Conservation (phyloP, 2,113 vertebrate species). For the Perca fluviatilis region DNA sequence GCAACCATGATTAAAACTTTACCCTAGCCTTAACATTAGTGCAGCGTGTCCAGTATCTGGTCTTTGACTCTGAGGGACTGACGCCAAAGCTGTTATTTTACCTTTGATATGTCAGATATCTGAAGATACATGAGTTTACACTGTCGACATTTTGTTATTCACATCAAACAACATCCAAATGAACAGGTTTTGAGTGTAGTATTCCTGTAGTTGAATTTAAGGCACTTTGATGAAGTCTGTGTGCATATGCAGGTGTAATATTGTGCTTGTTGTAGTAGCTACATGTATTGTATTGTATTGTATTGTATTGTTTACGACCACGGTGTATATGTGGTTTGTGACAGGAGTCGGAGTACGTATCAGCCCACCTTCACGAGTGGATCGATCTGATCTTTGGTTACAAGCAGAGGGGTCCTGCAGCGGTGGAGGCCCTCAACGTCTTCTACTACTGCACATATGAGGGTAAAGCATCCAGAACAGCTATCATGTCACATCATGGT, state of each 20-base stretch:
- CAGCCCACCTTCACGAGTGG: slow-evolving; percentile 97
- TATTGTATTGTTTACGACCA: not conserved
- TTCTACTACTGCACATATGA: slow-evolving; percentile 97
- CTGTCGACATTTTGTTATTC: no score
- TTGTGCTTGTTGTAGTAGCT: not conserved
- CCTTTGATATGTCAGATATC: not conserved
- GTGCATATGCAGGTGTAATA: not conserved
- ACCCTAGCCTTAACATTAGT: not conserved
- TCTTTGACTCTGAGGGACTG: not conserved
- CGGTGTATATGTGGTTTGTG: not conserved
- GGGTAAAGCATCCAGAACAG: slow-evolving; percentile 53
- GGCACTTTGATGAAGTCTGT: not conserved
- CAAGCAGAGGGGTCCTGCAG: slow-evolving; percentile 94
- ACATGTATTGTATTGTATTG: not conserved
- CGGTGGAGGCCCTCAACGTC: slow-evolving; percentile 95
- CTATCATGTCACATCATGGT: not conserved
- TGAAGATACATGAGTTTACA: no score
- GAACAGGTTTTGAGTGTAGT: not conserved
- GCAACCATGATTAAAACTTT: not conserved
- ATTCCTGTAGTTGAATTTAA: not conserved
- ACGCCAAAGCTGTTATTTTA: not conserved
- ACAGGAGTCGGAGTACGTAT: slow-evolving; percentile 96
- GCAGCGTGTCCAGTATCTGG: not conserved
- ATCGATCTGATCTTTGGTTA: slow-evolving; percentile 98
- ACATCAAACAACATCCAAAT: no score